Evolutionary conservation across 1,140 invertebrate genomes (phyloP).

Genomic region (Danaus melanippus): DNA sequence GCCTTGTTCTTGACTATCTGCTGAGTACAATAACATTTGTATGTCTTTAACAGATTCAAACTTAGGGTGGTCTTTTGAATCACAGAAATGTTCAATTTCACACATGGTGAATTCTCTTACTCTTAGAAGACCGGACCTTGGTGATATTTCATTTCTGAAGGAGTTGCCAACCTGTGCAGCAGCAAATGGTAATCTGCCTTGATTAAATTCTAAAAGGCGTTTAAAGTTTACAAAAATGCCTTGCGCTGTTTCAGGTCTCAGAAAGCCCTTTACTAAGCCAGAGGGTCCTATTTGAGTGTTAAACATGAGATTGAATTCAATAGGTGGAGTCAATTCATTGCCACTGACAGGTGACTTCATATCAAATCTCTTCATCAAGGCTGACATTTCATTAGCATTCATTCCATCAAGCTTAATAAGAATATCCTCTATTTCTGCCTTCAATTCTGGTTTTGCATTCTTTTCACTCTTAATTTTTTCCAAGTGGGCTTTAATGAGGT

Average conservation of each 20-base stretch:
- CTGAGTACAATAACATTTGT: constrained; percentile 89
- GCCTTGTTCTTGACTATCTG: constrained; percentile 96
- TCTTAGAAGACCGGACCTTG: constrained; percentile 94
- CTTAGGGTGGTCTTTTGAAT: constrained; percentile 95
- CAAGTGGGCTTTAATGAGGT: constrained; percentile 97
- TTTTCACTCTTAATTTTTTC: constrained; percentile 93
- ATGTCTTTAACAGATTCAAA: constrained; percentile 86
- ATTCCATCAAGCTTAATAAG: constrained; percentile 78
- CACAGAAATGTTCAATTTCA: constrained; percentile 99
- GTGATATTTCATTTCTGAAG: constrained; percentile 99
- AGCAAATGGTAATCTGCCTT: constrained; percentile 96
- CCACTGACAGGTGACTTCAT: constrained; percentile 96
- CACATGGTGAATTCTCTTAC: constrained; percentile 99
- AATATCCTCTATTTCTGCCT: constrained; percentile 86
- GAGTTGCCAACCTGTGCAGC: constrained; percentile 98
- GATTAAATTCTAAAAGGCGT: constrained; percentile 96
- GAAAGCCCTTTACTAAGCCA: constrained; percentile 93
- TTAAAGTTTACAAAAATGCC: constrained; percentile 99
- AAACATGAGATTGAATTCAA: constrained; percentile 99
- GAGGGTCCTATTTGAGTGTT: constrained; percentile 97
- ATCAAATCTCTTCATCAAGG: constrained; percentile 86
- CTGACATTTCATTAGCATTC: constrained; percentile 90
- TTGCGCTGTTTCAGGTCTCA: constrained; percentile 98
- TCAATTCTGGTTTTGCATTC: constrained; percentile 80
- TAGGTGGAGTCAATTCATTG: constrained; percentile 94